These are phyloP conservation scores for Pandemis heparana DNA, from an alignment of 2,888 invertebrate genomes.

Conservation along the genomic window DNA sequence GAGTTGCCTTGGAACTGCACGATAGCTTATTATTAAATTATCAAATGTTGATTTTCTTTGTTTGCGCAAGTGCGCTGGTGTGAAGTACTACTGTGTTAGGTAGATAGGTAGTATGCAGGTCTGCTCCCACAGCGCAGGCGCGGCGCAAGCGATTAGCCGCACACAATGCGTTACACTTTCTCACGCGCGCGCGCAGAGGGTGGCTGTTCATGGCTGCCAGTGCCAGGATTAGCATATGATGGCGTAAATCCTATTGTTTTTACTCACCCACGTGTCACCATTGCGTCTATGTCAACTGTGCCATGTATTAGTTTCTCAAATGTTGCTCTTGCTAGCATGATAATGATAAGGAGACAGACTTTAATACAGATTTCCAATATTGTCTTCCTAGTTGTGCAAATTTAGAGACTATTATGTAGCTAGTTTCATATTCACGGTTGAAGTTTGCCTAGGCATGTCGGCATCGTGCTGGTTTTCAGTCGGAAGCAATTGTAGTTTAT, in stretches of 20 bases:
- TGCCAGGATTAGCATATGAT: constrained; percentile 58
- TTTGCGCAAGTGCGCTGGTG: constrained; percentile 39
- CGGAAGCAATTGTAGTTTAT: no score
- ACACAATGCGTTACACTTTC: constrained; percentile 69
- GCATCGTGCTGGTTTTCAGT: no score
- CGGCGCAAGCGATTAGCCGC: constrained; percentile 40
- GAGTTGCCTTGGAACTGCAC: constrained; percentile 23
- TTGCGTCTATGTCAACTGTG: constrained; percentile 46
- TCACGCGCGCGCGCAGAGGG: constrained; percentile 55
- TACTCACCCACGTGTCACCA: constrained; percentile 59
- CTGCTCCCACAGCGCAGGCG: constrained; percentile 54
- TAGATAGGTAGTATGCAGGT: constrained; percentile 42
- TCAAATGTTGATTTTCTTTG: constrained; percentile 48
- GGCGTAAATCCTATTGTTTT: constrained; percentile 64
- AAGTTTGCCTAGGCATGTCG: no score
- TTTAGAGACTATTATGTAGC: no score
- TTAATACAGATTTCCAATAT: not conserved
- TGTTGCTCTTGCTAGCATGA: not conserved
- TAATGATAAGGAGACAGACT: not conserved
- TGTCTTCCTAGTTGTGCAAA: not conserved
- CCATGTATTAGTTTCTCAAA: constrained; percentile 25
- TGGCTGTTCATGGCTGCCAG: constrained; percentile 45
- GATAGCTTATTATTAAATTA: constrained; percentile 43
- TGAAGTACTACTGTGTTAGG: constrained; percentile 40
- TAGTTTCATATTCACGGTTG: no score